Conservation (phyloP, 2,113 vertebrate genomes). For the Myrmecobius fasciatus region DNA sequence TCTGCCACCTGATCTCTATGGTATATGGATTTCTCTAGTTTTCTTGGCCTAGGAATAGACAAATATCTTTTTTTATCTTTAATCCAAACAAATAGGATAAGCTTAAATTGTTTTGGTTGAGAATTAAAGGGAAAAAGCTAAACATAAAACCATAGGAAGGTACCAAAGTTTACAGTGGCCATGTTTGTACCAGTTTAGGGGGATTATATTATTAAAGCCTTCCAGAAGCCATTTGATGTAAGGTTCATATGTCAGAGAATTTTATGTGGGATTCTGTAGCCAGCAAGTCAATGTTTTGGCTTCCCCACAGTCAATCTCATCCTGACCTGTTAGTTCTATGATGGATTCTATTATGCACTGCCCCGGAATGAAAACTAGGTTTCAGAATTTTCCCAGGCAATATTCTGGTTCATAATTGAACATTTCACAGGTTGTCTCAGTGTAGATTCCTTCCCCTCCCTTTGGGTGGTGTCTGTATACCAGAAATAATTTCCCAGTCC, state of each 20-base stretch:
- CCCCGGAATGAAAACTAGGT: neutral
- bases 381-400: neutral
- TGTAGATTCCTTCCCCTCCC: neutral
- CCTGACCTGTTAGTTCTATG: neutral
- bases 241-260: neutral
- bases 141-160: neutral
- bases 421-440: neutral
- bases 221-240: neutral
- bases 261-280: neutral
- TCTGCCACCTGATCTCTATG: neutral
- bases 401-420: neutral
- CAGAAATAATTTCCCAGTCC: neutral
- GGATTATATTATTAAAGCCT: neutral
- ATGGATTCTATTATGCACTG: neutral
- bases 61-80: neutral
- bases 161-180: neutral
- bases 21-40: neutral
- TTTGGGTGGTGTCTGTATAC: neutral
- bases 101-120: neutral
- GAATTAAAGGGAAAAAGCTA: neutral
- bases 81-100: neutral
- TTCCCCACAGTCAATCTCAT: neutral
- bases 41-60: neutral
- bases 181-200: neutral
- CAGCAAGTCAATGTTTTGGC: neutral